Conservation (phyloP, 2,888 invertebrate genomes). For the Escarpia spicata region DNA sequence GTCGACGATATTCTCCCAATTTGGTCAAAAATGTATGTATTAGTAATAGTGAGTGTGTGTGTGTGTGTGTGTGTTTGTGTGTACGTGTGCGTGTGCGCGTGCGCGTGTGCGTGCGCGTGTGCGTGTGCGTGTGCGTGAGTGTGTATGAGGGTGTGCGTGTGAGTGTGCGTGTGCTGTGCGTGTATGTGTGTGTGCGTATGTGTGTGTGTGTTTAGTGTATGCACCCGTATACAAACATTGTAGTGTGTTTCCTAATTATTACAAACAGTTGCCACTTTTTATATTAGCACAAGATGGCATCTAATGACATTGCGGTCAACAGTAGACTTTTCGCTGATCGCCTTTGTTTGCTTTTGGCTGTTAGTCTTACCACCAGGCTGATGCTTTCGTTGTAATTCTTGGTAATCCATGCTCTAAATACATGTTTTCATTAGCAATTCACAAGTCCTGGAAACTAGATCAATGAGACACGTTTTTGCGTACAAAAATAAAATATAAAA, state of each 20-base stretch:
- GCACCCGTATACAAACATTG: background rate
- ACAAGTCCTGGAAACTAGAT: background rate
- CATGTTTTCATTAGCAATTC: background rate
- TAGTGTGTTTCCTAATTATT: background rate
- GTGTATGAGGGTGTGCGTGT: no score
- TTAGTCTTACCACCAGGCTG: background rate
- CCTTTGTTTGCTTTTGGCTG: background rate
- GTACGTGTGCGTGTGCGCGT: no score
- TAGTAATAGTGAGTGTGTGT: no score
- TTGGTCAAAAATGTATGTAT: background rate
- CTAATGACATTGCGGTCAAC: no score
- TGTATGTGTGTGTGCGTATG: no score
- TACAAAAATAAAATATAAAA: background rate
- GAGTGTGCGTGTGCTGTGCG: no score
- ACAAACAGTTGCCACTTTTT: background rate
- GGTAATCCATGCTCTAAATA: background rate
- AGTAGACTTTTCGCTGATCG: background rate
- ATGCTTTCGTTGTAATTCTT: background rate
- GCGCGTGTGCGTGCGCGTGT: no score
- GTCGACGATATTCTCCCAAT: background rate
- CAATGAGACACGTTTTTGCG: background rate
- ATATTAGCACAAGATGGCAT: background rate
- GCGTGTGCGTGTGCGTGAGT: no score
- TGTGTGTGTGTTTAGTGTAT: background rate
- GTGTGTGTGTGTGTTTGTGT: background rate